Base-by-base conservation (phyloP, 2,888 invertebrate genomes). In the Ormyrus thymus region DNA sequence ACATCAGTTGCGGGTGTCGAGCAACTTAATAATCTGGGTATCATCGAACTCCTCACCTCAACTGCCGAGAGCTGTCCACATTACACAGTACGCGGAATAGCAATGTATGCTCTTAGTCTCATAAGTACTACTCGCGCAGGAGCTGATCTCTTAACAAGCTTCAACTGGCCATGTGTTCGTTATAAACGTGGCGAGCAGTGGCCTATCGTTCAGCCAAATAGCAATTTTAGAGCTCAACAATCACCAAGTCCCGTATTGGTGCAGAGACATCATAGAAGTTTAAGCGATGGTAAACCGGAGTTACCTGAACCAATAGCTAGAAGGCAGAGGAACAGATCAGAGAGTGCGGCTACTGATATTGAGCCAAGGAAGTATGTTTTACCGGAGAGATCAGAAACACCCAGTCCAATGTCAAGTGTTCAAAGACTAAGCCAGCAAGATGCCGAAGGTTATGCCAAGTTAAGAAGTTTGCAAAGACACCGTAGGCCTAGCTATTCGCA, bases 391-490 rank as follows among this genome's bases (percentile, higher is more conserved):
- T 93, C 94, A 83, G 93, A 94, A 86, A 95, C 95, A 66, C 92
- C 97, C 46, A 97, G 97, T 90, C 97, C 97, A 1, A 96, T 97
- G 87, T 96, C 97, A 29, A 97, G 97, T 89, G 94, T 96, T 82
- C 95, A 95, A 78, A 95, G 95, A 81, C 92, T 95, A 13, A 95
- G 95, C 84, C 94, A 95, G 83, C 93, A 94, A 89, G 95, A 96
- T 87, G 93, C 95, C 86, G 92, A 94, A 70, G 96, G 96, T 68
- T 96, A 95, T 86, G 94, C 94, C 2, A 95, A 94, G 29, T 88
- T 95, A 70, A 93, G 95, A 84, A 93, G 93, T 46, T 88, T 96
- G 53, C 93, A 95, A 80, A 92, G 92, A 51, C 92, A 93, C 88
- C 92, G 94, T 85, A 92, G 94, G 81, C 94, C 94, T 6, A 93